phyloP scores from a whole-genome alignment of 2,113 vertebrate genomes.

The Psilopogon haemacephalus region DNA sequence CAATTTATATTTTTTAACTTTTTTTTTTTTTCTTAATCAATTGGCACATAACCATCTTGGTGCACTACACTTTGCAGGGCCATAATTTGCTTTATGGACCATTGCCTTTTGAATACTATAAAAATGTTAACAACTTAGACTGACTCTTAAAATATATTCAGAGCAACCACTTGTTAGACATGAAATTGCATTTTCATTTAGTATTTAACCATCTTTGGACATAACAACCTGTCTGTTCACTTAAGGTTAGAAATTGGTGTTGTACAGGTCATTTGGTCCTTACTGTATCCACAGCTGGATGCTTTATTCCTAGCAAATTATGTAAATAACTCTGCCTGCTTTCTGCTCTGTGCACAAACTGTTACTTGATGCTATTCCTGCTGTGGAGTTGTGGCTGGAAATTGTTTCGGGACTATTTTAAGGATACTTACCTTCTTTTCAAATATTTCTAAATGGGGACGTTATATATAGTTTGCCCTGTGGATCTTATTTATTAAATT shows the following conservation, averaged over 20 bases:
- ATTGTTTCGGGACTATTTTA: background rate
- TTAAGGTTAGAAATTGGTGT: background rate
- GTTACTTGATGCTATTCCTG: background rate
- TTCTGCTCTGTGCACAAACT: background rate
- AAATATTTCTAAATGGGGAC: background rate
- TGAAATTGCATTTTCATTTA: background rate
- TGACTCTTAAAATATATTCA: background rate
- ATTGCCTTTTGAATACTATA: background rate
- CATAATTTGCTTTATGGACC: background rate
- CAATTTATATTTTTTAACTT: background rate
- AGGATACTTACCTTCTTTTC: background rate
- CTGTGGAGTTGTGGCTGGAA: background rate
- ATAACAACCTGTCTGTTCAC: background rate
- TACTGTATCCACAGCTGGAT: background rate
- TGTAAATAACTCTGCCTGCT: background rate
- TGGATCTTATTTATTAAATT: background rate
- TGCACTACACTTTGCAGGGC: background rate
- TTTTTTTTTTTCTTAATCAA: background rate
- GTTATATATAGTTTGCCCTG: background rate
- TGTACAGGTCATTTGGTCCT: background rate
- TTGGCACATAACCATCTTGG: background rate
- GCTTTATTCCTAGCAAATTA: background rate
- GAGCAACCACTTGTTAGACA: background rate
- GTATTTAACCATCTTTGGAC: background rate
- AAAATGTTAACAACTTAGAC: background rate